Base-by-base conservation (phyloP, 92 coral and sea anemone species). In the Palythoa caribaeorum region DNA sequence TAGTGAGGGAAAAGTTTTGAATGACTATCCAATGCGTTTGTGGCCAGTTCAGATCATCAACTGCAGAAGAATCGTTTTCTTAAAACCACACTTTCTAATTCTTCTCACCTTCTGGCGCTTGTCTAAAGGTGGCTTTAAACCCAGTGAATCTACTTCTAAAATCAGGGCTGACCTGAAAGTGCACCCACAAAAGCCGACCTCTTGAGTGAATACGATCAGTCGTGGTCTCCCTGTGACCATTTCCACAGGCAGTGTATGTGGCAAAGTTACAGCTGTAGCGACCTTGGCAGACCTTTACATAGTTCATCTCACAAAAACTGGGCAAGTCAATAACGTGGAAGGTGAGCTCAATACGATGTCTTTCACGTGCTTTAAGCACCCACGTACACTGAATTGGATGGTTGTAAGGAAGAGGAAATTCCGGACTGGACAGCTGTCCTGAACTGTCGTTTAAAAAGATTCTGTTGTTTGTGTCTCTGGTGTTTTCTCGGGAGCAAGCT, bases 361-460 rank as follows among this genome's bases (percentile, higher is more conserved):
- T 71, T 6, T 20, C 60, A 7, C 28, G 57, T 6, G 63, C 86
- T 14, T 44, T 21, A 17, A 81, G 10, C 44, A 81, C 76, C 86
- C 86, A 81, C 2, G 76, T 81, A 74, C 86, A 81, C 39, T 40
- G 76, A 20, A 8, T 66, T 28, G 66, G n/a, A 6, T 0, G 11
- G 6, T 19, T 36, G 86, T 81, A 81, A 1, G 86, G 74, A 3
- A 81, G 21, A 2, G 86, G 86, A 17, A 65, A 81, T 48, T 81
- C 86, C 3, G 86, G 86, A 20, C 86, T 81, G 86, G 86, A 81
- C 3, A 81, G 52, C 11, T 81, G 75, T 28, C 76, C 86, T 1
- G 47, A 19, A 1, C 76, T 66, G 12, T 40, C 40, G 40, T 81
- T 81, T 15, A 81, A 51, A 63, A 13, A 53, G 16, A 81, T 81